Conservation (phyloP, 2,113 vertebrate genomes). For the Garra rufa region DNA sequence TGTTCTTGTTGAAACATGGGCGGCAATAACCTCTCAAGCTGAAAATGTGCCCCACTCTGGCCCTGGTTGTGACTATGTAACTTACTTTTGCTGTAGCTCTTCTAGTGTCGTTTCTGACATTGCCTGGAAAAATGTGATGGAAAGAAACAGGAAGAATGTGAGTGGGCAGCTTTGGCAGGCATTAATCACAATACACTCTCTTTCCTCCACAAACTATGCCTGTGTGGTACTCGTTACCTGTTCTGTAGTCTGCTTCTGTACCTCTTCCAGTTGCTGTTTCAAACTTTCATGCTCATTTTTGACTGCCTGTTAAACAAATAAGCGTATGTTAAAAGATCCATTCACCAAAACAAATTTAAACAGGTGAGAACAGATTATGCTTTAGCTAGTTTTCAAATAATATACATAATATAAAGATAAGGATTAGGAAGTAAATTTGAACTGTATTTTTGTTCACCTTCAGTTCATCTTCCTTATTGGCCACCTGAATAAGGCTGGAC, state of each 20-base stretch:
- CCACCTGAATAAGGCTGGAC: constrained; percentile 91
- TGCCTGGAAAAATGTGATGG: constrained; percentile 70
- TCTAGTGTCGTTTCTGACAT: constrained; percentile 83
- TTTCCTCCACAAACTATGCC: neutral
- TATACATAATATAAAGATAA: too few relatives aligned
- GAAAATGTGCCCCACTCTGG: neutral
- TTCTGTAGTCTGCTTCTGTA: constrained; percentile 81
- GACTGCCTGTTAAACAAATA: constrained; percentile 71
- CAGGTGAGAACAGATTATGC: too few relatives aligned
- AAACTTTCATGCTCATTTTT: constrained; percentile 81
- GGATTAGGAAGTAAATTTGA: too few relatives aligned
- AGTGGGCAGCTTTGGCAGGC: neutral
- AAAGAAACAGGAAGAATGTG: neutral
- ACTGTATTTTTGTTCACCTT: constrained; percentile 76
- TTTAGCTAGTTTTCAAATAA: neutral
- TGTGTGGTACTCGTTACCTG: constrained; percentile 75
- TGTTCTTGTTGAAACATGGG: neutral
- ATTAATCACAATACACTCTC: neutral
- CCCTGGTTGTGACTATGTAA: constrained; percentile 48
- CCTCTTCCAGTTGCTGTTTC: constrained; percentile 80
- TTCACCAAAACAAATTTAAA: neutral
- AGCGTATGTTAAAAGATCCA: neutral
- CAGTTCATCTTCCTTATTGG: constrained; percentile 93
- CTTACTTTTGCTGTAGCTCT: constrained; percentile 91
- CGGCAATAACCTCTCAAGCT: neutral